A percentile compares a stretch with the other conserved stretches of the same genome.
phyloP scores from a whole-genome alignment of 2,113 vertebrate genomes.

The Myocastor coypus region DNA sequence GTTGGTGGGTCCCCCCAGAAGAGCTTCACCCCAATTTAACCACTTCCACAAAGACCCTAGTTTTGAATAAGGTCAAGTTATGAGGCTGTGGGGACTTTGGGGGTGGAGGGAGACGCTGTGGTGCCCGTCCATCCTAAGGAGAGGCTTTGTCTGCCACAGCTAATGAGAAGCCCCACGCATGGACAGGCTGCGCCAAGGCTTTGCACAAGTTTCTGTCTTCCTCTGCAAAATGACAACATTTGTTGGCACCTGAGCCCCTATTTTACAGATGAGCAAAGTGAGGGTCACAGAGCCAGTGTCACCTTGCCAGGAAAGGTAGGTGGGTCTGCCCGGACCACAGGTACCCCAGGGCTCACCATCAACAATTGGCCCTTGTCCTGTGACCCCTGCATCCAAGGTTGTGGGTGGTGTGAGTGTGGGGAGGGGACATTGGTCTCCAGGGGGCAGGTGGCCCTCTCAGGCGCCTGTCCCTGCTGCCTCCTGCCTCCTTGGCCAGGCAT shows the following conservation, averaged over 20 bases:
- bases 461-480: conserved; percentile 81
- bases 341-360: background rate
- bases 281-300: accelerated
- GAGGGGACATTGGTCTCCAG: background rate
- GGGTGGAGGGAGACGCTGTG: accelerated
- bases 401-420: accelerated
- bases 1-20: background rate
- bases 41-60: background rate
- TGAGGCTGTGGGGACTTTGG: background rate
- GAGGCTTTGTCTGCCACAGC: background rate
- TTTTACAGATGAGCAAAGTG: background rate
- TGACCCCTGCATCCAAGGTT: background rate
- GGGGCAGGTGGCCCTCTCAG: background rate
- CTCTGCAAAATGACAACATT: background rate
- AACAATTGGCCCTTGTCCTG: background rate
- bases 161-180: accelerated
- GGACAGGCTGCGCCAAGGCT: background rate
- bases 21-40: background rate
- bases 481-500: conserved; percentile 82
- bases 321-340: accelerated
- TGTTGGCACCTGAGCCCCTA: background rate
- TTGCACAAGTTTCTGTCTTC: background rate
- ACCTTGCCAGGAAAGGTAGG: accelerated
- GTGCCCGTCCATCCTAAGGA: background rate
- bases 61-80: background rate